Conservation (phyloP, 2,797 vertebrate species). For the Xenops minutus region DNA sequence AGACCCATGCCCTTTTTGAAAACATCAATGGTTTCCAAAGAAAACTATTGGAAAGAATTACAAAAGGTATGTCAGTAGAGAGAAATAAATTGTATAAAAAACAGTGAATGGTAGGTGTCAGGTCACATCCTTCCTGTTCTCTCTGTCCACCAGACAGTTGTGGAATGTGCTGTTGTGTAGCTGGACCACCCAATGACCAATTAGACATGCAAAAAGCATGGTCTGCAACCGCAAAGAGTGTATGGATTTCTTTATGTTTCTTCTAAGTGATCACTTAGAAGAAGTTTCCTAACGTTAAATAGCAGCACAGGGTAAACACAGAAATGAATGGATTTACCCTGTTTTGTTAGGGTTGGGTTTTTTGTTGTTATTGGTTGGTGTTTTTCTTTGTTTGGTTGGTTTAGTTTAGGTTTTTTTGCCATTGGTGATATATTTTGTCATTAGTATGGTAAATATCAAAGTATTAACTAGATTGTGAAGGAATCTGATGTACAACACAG, state of each 20-base stretch:
- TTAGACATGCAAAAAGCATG: neutral
- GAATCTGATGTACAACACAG: neutral
- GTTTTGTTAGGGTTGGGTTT: neutral
- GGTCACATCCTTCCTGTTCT: neutral
- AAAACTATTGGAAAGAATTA: neutral
- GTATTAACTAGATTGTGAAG: neutral
- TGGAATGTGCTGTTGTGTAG: neutral
- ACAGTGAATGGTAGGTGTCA: neutral
- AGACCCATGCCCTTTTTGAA: neutral
- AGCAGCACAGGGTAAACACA: neutral
- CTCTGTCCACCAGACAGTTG: neutral
- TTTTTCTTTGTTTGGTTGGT: too few species aligned
- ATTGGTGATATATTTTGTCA: neutral
- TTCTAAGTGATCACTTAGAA: neutral
- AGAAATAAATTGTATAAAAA: neutral
- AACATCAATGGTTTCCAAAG: neutral
- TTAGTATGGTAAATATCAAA: neutral
- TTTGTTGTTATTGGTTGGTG: neutral
- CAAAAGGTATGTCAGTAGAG: neutral
- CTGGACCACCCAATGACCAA: neutral
- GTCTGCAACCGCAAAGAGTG: neutral
- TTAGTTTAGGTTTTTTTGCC: neutral
- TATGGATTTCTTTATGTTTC: conserved; percentile 26
- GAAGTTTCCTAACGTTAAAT: neutral
- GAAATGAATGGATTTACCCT: neutral